These are phyloP conservation scores for Microcebus murinus DNA, from an alignment of 2,113 vertebrate species.

Conservation along the genomic window DNA sequence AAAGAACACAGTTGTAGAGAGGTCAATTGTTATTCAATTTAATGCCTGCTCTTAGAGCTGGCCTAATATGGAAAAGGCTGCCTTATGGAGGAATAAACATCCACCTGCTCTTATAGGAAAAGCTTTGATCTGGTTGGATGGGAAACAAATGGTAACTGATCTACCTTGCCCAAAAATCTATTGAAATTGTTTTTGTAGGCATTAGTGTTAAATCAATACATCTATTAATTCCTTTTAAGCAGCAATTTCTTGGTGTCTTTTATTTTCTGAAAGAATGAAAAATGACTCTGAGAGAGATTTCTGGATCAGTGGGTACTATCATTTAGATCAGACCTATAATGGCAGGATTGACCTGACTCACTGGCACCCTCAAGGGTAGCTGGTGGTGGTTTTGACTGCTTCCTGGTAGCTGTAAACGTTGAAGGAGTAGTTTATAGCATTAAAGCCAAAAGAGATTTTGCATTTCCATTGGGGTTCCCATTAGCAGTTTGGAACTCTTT, in stretches of 20 bases:
- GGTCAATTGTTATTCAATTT: neutral
- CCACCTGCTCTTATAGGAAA: neutral
- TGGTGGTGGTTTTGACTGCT: neutral
- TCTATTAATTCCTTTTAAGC: neutral
- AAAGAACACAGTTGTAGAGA: neutral
- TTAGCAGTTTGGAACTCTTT: slow-evolving; percentile 5
- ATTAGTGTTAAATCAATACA: neutral
- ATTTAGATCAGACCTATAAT: neutral
- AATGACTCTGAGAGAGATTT: neutral
- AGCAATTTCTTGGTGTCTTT: neutral
- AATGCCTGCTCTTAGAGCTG: neutral
- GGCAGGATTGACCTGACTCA: neutral
- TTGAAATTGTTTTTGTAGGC: neutral
- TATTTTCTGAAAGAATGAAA: slow-evolving; percentile 53
- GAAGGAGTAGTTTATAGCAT: neutral
- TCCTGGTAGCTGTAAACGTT: neutral
- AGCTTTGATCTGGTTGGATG: neutral
- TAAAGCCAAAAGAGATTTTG: neutral
- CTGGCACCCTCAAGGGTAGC: neutral
- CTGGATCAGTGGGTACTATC: neutral
- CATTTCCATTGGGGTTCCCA: neutral
- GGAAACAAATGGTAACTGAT: neutral
- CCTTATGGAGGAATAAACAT: neutral
- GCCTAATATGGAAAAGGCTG: neutral
- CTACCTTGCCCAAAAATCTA: neutral